Percentiles rank a stretch among this genome's conserved stretches.
Conservation (phyloP, 2,797 vertebrate genomes). For the Takifugu rubripes region DNA sequence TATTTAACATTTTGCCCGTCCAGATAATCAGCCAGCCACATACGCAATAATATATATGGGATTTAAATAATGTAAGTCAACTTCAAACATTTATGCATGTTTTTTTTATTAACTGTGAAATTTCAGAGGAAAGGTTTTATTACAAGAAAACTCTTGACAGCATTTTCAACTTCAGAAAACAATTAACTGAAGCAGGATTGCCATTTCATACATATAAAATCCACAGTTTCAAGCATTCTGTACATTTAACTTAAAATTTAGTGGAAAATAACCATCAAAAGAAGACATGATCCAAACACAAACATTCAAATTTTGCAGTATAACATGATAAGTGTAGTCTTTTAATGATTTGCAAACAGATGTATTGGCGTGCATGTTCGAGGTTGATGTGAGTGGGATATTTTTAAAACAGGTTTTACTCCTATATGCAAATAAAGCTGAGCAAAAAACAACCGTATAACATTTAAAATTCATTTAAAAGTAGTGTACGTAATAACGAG, state of each 20-base stretch:
- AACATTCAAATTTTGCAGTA: conserved; percentile 56
- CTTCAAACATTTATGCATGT: no score
- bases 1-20: no score
- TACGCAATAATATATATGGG: no score
- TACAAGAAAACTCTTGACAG: conserved; percentile 71
- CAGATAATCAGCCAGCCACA: no score
- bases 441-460: conserved; percentile 18
- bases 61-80: no score
- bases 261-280: conserved; percentile 48
- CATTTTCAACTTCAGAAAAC: conserved; percentile 59
- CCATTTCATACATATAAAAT: conserved; percentile 66
- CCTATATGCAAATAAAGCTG: conserved; percentile 12
- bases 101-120: conserved; percentile 8
- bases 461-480: conserved; percentile 14
- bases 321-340: conserved; percentile 2
- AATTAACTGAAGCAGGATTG: conserved; percentile 72
- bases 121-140: conserved; percentile 71
- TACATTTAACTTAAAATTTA: conserved; percentile 56
- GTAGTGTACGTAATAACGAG: conserved; percentile 15
- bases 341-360: conserved; percentile 7
- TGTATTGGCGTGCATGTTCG: conserved; percentile 6
- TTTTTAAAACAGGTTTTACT: no score
- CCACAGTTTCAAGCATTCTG: conserved; percentile 66
- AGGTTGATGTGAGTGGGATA: conserved; percentile 10
- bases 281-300: conserved; percentile 35